Percentiles rank a stretch among this genome's conserved stretches.
phyloP scores from a whole-genome alignment of 2,888 invertebrate genomes.

The Meta bourneti region DNA sequence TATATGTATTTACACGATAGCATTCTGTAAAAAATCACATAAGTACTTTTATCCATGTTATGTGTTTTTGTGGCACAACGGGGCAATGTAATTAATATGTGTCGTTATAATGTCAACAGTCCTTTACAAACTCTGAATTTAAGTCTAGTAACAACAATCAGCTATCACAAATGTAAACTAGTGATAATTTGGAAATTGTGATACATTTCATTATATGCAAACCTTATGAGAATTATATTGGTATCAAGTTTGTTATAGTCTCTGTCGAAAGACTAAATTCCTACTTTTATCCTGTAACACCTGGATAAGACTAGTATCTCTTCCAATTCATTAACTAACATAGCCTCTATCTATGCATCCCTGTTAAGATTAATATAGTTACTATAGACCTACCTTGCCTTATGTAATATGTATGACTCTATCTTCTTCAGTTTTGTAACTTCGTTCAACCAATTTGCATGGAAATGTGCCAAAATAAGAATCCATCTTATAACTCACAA shows the following conservation, averaged over 20 bases:
- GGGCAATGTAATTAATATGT: constrained; percentile 34
- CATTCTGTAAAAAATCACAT: constrained; percentile 1
- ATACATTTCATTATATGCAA: constrained; percentile 25
- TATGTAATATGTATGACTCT: neutral
- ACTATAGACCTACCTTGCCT: neutral
- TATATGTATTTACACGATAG: constrained; percentile 2
- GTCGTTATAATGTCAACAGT: constrained; percentile 16
- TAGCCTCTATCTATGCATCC: neutral
- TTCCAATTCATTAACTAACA: neutral
- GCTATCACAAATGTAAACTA: constrained; percentile 32
- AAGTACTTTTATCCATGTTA: constrained; percentile 17
- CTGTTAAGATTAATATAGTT: neutral
- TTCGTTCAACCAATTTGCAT: constrained; percentile 13
- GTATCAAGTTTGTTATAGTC: constrained; percentile 2
- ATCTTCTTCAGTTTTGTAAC: neutral
- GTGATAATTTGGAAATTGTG: constrained; percentile 48
- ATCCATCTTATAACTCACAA: constrained; percentile 47
- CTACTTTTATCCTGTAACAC: neutral
- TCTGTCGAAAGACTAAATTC: neutral
- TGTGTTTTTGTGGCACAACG: constrained; percentile 31
- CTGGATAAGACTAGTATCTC: neutral
- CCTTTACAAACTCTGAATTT: constrained; percentile 25
- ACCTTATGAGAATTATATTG: constrained; percentile 1
- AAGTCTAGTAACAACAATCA: constrained; percentile 18
- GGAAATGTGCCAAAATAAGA: constrained; percentile 69